Evolutionary conservation across 2,113 vertebrate genomes (phyloP).

Genomic region (Aviceda subcristata): DNA sequence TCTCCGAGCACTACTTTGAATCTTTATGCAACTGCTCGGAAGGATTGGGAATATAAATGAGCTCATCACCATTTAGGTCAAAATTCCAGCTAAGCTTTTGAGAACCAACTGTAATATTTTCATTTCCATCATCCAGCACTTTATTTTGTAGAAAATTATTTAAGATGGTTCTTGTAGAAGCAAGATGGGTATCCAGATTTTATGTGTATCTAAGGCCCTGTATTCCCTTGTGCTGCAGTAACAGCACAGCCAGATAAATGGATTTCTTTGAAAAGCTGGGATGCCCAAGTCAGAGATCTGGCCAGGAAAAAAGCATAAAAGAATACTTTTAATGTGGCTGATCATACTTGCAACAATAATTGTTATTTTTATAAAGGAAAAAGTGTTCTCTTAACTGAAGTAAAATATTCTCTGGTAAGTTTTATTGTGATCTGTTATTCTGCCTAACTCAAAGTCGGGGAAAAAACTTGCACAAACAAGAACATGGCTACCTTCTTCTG

Average conservation of each 20-base stretch:
- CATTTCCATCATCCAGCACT: background rate
- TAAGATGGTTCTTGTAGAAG: background rate
- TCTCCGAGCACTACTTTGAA: background rate
- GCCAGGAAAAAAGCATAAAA: background rate
- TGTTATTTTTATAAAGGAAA: background rate
- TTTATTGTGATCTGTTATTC: background rate
- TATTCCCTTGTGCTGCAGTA: background rate
- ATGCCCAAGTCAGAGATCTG: background rate
- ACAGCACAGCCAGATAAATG: background rate
- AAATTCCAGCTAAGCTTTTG: background rate
- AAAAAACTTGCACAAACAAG: background rate
- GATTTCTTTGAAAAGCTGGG: background rate
- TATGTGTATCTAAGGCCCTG: background rate
- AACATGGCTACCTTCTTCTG: background rate
- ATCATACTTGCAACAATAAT: background rate
- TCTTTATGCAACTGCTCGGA: background rate
- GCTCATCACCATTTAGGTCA: background rate
- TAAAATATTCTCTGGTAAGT: background rate
- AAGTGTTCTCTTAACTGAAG: background rate
- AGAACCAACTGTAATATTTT: background rate
- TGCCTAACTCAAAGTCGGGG: background rate
- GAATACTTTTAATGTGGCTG: background rate
- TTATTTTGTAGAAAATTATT: background rate
- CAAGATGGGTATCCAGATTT: background rate
- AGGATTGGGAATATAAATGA: background rate